These are phyloP conservation scores for Anolis apletophallus DNA, from an alignment of 2,797 vertebrate genomes.

Conservation along the genomic window DNA sequence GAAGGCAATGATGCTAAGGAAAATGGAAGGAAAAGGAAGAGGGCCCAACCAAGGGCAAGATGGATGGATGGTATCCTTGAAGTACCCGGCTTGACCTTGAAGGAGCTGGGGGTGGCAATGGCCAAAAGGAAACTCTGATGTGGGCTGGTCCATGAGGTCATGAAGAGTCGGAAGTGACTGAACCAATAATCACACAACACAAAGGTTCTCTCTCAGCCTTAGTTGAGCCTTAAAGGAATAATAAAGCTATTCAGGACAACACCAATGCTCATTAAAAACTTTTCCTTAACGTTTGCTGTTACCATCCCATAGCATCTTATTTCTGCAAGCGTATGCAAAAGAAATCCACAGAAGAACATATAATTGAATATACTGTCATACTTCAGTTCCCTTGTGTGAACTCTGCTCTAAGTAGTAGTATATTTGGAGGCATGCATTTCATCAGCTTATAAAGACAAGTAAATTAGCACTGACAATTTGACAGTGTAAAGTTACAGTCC, in stretches of 20 bases:
- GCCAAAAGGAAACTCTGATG: no score
- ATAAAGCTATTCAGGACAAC: background rate
- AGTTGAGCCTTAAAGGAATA: background rate
- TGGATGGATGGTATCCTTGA: no score
- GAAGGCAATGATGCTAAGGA: no score
- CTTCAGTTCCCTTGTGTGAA: background rate
- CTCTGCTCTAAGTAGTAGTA: slow-evolving; percentile 1
- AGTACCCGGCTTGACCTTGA: no score
- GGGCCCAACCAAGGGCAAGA: no score
- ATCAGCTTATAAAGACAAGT: slow-evolving; percentile 13
- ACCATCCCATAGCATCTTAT: background rate
- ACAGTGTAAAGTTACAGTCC: background rate
- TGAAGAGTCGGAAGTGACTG: no score
- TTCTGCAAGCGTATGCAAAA: background rate
- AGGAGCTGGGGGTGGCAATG: no score
- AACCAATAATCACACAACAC: no score
- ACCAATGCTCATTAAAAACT: background rate
- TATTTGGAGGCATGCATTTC: slow-evolving; percentile 16
- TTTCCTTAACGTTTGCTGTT: background rate
- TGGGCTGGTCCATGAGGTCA: no score
- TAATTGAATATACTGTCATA: slow-evolving; percentile 3
- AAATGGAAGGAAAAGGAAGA: no score
- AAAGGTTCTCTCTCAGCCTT: background rate
- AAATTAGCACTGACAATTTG: slow-evolving; percentile 20
- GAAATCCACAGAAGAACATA: background rate